Base-by-base conservation (phyloP, 2,797 vertebrate species). In the Luscinia megarhynchos region DNA sequence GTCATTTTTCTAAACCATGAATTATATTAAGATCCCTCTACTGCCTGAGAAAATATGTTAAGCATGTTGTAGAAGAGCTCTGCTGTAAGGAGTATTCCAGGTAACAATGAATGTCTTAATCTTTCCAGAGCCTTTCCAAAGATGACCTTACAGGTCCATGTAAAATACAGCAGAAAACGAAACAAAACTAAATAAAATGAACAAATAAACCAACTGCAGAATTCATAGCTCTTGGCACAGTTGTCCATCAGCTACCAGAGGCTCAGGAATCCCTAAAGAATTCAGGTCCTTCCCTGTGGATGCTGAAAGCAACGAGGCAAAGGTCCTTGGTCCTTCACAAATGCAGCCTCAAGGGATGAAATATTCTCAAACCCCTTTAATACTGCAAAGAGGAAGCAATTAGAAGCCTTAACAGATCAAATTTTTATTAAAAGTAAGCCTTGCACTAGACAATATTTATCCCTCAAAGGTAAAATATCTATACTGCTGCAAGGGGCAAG, bases 301-400 rank as follows among this genome's bases (percentile, higher is more conserved):
- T 4, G 5, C 12, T 40, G 22, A 53, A 43, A 72, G 3, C 27
- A 34, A 45, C 0, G 0, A 79, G 23, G 20, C 5, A 68, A 68
- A 85, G 4, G 29, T 0, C 0, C 15, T 53, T 6, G 0, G 34
- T 85, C 23, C 34, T 27, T 26, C 32, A 43, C 10, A 70, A 69
- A 34, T 9, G 17, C 36, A 83, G 36, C 34, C 43, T 59, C 45
- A 40, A 57, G 76, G 67, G 61, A 38, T 18, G 9, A 34, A 74
- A 54, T 30, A 36, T n/a, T 64, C 38, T 43, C 53, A 54, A 62
- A 74, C 6, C 15, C 8, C 20, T 41, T 3, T 3, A 76, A 30
- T 10, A 11, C 15, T 69, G 22, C 12, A 53, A 55, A 72, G 26
- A 45, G 8, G 8, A 53, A 68, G 12, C 6, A 41, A 58, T 6